phyloP scores from a whole-genome alignment of 2,113 vertebrate species.

The Eidolon helvum region DNA sequence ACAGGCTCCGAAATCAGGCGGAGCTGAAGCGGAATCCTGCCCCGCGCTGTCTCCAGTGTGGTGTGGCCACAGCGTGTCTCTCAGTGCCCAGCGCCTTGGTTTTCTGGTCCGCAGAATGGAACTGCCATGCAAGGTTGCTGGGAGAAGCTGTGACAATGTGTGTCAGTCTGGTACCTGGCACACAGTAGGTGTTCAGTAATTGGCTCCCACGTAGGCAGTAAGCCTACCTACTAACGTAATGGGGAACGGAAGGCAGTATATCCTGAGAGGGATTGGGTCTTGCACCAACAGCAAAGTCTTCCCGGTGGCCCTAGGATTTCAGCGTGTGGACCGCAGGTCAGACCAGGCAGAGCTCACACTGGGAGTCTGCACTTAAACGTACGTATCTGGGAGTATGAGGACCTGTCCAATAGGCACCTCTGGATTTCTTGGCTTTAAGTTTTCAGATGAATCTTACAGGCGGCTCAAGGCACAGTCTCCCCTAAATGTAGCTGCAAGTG shows the following conservation, averaged over 20 bases:
- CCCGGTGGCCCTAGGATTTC: not conserved
- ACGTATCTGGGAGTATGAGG: not conserved
- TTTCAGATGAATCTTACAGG: not conserved
- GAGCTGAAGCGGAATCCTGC: accelerated
- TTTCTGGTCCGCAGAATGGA: not conserved
- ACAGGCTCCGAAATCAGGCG: not conserved
- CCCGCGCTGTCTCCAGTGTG: accelerated
- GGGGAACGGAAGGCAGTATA: not conserved
- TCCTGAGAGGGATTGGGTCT: not conserved
- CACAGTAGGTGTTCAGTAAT: accelerated
- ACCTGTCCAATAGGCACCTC: not conserved
- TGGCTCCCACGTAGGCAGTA: not conserved
- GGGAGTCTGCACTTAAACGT: not conserved
- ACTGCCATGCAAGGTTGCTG: accelerated
- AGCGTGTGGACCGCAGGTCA: not conserved
- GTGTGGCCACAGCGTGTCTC: not conserved
- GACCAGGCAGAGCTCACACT: accelerated
- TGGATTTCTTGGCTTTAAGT: not conserved
- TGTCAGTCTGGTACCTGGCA: accelerated
- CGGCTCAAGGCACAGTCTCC: not conserved
- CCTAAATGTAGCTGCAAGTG: not conserved
- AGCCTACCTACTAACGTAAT: not conserved
- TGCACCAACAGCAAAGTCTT: accelerated
- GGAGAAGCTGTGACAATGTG: accelerated
- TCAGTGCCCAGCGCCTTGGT: not conserved